These are phyloP conservation scores for Tolypeutes matacus DNA, from an alignment of 2,797 vertebrate genomes.

Conservation along the genomic window DNA sequence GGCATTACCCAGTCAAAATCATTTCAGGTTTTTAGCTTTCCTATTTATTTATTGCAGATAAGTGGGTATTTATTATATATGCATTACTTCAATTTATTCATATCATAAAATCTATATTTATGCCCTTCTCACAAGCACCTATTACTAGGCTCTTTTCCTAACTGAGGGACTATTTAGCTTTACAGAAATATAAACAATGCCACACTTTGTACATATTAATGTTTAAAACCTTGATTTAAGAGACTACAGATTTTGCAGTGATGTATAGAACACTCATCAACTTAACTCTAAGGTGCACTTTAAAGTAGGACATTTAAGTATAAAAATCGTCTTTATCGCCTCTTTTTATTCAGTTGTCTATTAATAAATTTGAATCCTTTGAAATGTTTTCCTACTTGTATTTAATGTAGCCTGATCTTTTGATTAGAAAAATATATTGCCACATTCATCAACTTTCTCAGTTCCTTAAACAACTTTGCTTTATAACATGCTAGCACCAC, in stretches of 20 bases:
- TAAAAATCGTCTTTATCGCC: constrained; percentile 51
- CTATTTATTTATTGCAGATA: constrained; percentile 37
- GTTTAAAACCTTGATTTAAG: constrained; percentile 54
- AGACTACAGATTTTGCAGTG: constrained; percentile 15
- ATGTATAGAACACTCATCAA: constrained; percentile 22
- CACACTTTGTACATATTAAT: not conserved
- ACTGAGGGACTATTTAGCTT: constrained; percentile 57
- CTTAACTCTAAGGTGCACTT: constrained; percentile 25
- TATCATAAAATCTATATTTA: constrained; percentile 46
- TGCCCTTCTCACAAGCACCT: constrained; percentile 44
- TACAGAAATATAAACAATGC: constrained; percentile 45
- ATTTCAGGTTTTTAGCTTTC: constrained; percentile 59
- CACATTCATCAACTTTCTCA: constrained; percentile 37
- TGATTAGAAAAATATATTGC: constrained; percentile 50
- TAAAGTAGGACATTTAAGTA: constrained; percentile 23
- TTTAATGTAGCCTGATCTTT: constrained; percentile 40
- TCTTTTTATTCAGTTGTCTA: constrained; percentile 47
- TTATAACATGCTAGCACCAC: constrained; percentile 30
- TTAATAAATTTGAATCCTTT: constrained; percentile 59
- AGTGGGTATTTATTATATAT: constrained; percentile 57
- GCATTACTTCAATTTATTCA: constrained; percentile 44
- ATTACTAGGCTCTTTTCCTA: constrained; percentile 53
- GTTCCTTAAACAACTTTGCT: constrained; percentile 33
- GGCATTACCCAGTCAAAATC: constrained; percentile 10
- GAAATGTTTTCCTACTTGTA: constrained; percentile 26